Evolutionary conservation across 2,113 vertebrate genomes (phyloP), one percentile per base, ranked within the genome.

Genomic region (Prunella fulvescens): DNA sequence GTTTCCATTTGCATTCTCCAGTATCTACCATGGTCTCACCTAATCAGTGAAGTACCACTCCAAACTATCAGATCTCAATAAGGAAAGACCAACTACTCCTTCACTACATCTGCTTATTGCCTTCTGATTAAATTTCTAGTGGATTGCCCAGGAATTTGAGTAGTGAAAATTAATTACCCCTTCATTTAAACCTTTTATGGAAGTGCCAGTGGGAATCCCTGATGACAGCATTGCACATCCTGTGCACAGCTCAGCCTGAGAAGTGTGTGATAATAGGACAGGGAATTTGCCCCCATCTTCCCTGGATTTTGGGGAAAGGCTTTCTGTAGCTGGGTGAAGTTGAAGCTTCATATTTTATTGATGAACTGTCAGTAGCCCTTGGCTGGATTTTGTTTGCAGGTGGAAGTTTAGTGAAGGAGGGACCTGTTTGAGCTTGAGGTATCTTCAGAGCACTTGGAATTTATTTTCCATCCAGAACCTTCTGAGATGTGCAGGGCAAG

Each of bases 71-170:
- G 70, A 54, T 73, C 74, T 93, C 91, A 91, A 40, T 84, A 89
- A 85, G 61, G 29, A 80, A 91, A 61, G 22, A 86, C 66, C 93
- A 95, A 6, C 54, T 90, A 3, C 78, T 91, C 18, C 73, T 79
- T 86, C 67, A 58, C 50, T 80, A 25, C 24, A 51, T 84, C 87
- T 90, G 33, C 62, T 88, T 80, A 74, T 74, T 81, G 61, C 61
- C 33, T 89, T 95, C 89, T 92, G 66, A 92, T 95, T 96, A 57
- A 87, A 93, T 94, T 95, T 95, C 89, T 93, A 92, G 70, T 89
- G 94, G 78, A 93, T 91, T 95, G 78, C 45, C 28, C 45, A 51
- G 45, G 78, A 94, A 89, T 93, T 85, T 91, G 81, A 89, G 78
- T 61, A 39, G 70, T 70, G 87, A 95, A 91, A 93, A 92, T 79